Evolutionary conservation across 2,888 invertebrate genomes (phyloP).

Genomic region (Allophyes oxyacanthae): DNA sequence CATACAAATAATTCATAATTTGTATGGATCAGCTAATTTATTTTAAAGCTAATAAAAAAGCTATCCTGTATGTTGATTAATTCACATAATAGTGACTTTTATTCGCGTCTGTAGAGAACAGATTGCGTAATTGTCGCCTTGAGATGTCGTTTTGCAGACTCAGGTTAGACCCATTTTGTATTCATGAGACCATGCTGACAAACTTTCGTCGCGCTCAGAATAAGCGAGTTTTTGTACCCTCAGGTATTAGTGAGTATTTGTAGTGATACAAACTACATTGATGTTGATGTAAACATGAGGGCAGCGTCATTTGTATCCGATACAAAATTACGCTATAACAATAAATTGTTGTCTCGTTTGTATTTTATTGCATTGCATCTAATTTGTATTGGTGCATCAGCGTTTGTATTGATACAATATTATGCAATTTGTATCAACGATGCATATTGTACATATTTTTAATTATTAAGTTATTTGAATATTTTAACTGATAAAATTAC

Average conservation of each 20-base stretch:
- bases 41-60: too few species aligned
- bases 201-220: not conserved
- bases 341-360: not conserved
- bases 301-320: not conserved
- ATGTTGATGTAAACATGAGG: too few species aligned
- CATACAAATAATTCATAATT: too few species aligned
- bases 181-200: not conserved
- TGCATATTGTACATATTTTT: conserved; percentile 45
- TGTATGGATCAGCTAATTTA: too few species aligned
- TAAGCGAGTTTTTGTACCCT: not conserved
- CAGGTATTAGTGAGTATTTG: not conserved
- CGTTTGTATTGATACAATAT: conserved; percentile 6
- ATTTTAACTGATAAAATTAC: conserved; percentile 4
- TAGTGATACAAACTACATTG: not conserved
- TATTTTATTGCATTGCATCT: not conserved
- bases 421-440: conserved; percentile 3
- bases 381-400: conserved; percentile 3
- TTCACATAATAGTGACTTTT: too few species aligned
- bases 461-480: conserved; percentile 35
- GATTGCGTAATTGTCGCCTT: conserved; percentile 11
- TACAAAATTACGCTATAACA: conserved; percentile 3
- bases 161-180: not conserved
- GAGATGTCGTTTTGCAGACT: not conserved
- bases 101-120: not conserved
- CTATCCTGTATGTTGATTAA: too few species aligned